Base-by-base conservation (phyloP, 2,113 vertebrate species). In the Scophthalmus maximus region DNA sequence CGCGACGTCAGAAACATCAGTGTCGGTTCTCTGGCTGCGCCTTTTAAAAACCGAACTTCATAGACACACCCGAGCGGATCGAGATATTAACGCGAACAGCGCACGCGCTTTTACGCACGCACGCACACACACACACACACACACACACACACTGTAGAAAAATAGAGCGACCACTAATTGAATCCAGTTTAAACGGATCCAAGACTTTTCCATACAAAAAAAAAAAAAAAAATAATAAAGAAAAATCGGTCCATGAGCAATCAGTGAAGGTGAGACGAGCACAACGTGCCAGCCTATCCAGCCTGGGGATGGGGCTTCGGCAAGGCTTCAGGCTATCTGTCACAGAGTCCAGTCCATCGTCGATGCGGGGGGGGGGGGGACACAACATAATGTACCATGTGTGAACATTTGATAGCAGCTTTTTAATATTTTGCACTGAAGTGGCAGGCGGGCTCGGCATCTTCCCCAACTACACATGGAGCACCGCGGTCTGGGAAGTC, bases 31-130 rank as follows among this genome's bases (percentile, higher is more conserved):
- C 93, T 97, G 97, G 97, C 91, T 82, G 79, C 86, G 93, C 89
- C 97, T 93, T 97, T 98, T 96, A 95, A 95, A 96, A 97, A 94
- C 95, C 93, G 96, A 93, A 95, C 96, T 93, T 98, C 97, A 98
- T 95, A 93, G 91, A 83, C 94, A 96, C 91, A 94, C 95, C 90
- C 78, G 95, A 94, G 91, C 64, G 74, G 95, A 94, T 91, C 61
- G 73, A 79, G 63, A 77, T 74, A 81, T 90, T 32, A 76, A 85
- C 88, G 23, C 66, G 14, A 78, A n/a, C n/a, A n/a, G 34, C 60
- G 5, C 72, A 4, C 56, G 0, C 63, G 5, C 63, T 12, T 52
- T 27, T 50, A 29, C 60, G 55, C 56, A 26, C 67, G 62, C 63
- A 56, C 47, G 17, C 53, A 1, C 56, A 2, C 57, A 15, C 64